phyloP scores from a whole-genome alignment of 2,113 vertebrate genomes.

The Saccopteryx bilineata region DNA sequence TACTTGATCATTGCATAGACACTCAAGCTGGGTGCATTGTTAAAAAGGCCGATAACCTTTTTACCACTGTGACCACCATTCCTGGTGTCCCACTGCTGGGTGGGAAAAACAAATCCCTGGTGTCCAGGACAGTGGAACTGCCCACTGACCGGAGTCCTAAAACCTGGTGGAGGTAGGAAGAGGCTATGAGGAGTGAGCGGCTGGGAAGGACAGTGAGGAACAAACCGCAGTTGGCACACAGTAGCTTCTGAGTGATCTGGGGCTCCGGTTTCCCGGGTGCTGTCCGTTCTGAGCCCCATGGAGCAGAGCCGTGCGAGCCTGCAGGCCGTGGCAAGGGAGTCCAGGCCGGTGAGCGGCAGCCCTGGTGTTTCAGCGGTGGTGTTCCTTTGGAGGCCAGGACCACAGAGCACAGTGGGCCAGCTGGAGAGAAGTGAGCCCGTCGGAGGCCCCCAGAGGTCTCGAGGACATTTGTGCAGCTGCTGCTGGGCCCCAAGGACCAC shows the following conservation, averaged over 20 bases:
- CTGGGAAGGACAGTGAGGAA: not conserved
- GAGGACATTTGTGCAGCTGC: conserved; percentile 81
- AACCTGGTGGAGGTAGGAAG: not conserved
- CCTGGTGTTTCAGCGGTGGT: conserved; percentile 80
- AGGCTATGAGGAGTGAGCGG: not conserved
- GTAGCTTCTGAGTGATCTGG: not conserved
- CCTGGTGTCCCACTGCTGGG: not conserved
- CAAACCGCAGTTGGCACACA: conserved; percentile 7
- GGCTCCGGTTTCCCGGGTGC: conserved; percentile 12
- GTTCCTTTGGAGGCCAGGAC: conserved; percentile 81
- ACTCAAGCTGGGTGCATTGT: not conserved
- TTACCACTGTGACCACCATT: not conserved
- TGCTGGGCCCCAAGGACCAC: conserved; percentile 83
- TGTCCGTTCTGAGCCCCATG: conserved; percentile 51
- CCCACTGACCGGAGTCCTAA: not conserved
- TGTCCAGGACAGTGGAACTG: not conserved
- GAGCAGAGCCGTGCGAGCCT: conserved; percentile 71
- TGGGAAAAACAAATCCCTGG: not conserved
- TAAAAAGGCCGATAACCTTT: not conserved
- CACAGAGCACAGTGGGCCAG: conserved; percentile 18
- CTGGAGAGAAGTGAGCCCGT: conserved; percentile 57
- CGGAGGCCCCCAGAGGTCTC: conserved; percentile 68
- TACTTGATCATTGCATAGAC: not conserved
- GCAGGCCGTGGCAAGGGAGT: conserved; percentile 53
- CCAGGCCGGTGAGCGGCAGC: conserved; percentile 60